These are phyloP conservation scores for Plemyria rubiginata DNA, from an alignment of 2,888 invertebrate species.

Conservation along the genomic window DNA sequence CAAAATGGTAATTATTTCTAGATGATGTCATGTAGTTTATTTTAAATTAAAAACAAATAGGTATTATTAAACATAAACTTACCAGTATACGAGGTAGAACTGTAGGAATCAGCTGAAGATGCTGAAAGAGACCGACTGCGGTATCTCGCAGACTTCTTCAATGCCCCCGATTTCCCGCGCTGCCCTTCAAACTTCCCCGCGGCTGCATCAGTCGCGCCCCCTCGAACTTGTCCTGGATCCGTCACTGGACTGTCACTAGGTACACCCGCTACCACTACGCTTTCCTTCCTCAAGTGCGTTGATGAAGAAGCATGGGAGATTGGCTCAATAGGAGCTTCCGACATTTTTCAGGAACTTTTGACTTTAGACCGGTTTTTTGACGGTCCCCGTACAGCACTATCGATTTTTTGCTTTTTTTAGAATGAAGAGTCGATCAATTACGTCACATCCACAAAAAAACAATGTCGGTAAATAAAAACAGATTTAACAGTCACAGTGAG, in stretches of 20 bases:
- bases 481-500: conserved; percentile 35
- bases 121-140: conserved; percentile 96
- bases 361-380: conserved; percentile 21
- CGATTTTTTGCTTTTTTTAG: conserved; percentile 24
- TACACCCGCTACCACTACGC: conserved; percentile 75
- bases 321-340: conserved; percentile 72
- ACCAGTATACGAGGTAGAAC: conserved; percentile 90
- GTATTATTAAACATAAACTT: too few relatives aligned
- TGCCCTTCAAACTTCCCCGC: conserved; percentile 77
- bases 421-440: conserved; percentile 39
- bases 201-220: conserved; percentile 66
- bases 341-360: conserved; percentile 56
- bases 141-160: conserved; percentile 95
- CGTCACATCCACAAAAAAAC: conserved; percentile 40
- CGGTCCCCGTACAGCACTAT: conserved; percentile 27
- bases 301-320: conserved; percentile 54
- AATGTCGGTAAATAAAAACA: conserved; percentile 42
- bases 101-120: conserved; percentile 97
- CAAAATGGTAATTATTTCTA: too few relatives aligned
- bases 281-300: conserved; percentile 62
- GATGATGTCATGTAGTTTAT: too few relatives aligned
- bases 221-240: conserved; percentile 88
- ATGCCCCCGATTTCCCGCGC: conserved; percentile 87
- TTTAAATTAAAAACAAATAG: background rate
- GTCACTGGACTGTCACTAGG: conserved; percentile 91